These are phyloP conservation scores for Phocoena phocoena DNA, from an alignment of 2,113 vertebrate genomes.

Conservation along the genomic window DNA sequence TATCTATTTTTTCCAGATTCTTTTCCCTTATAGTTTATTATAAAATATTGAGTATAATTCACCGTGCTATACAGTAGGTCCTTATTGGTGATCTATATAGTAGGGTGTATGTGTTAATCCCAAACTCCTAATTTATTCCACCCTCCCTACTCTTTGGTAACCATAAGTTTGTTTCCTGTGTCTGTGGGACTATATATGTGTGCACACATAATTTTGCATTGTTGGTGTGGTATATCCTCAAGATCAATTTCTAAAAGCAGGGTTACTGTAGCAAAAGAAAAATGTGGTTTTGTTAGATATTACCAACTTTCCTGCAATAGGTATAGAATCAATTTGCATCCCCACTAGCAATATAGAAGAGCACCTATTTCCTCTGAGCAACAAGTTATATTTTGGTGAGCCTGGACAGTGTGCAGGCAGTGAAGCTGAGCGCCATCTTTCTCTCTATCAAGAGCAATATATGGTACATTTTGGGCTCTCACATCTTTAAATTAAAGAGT, in stretches of 20 bases:
- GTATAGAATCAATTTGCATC: neutral
- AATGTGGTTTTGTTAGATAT: neutral
- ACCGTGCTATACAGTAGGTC: neutral
- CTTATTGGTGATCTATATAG: neutral
- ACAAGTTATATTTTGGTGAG: neutral
- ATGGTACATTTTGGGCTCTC: neutral
- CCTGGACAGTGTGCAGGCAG: neutral
- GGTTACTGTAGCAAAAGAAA: neutral
- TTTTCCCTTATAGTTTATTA: neutral
- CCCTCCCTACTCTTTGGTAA: neutral
- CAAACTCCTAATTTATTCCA: neutral
- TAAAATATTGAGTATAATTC: neutral
- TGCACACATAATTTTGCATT: neutral
- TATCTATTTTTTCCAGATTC: neutral
- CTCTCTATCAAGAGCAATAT: neutral
- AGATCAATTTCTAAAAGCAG: neutral
- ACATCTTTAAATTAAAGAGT: neutral
- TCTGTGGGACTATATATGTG: neutral
- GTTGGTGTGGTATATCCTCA: neutral
- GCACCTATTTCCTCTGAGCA: neutral
- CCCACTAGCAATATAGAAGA: too few species aligned
- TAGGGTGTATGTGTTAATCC: neutral
- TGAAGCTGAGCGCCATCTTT: neutral
- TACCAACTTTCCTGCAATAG: neutral
- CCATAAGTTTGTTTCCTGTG: neutral